Conservation (phyloP, 2,888 invertebrate genomes). For the Leptinotarsa juncta region DNA sequence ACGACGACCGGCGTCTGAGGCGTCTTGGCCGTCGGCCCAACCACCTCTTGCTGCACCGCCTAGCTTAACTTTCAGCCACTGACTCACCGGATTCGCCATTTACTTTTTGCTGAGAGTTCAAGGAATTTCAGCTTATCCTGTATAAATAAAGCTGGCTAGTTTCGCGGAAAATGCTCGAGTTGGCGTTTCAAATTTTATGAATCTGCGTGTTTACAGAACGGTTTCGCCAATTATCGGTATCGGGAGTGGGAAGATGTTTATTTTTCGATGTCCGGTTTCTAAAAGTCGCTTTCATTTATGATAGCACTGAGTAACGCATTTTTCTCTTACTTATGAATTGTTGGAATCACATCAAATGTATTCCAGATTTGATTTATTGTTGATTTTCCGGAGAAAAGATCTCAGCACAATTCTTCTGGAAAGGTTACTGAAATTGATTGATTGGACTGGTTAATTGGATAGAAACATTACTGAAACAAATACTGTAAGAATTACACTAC, state of each 20-base stretch:
- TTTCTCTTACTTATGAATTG: too few species aligned
- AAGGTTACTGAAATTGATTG: too few species aligned
- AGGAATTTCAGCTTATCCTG: constrained; percentile 33
- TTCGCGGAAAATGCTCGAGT: constrained; percentile 12
- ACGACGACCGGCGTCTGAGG: constrained; percentile 60
- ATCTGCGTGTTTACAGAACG: not conserved
- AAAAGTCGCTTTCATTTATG: too few species aligned
- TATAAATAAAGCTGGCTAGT: constrained; percentile 19
- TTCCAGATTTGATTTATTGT: too few species aligned
- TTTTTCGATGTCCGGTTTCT: not conserved
- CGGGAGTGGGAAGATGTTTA: not conserved
- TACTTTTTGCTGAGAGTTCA: constrained; percentile 30
- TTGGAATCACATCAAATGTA: too few species aligned
- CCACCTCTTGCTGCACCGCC: constrained; percentile 63
- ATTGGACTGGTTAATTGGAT: too few species aligned
- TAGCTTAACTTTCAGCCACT: constrained; percentile 59
- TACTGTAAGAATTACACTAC: too few species aligned
- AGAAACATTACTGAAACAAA: too few species aligned
- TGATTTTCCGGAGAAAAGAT: too few species aligned
- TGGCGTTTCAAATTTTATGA: not conserved
- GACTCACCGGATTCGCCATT: constrained; percentile 57
- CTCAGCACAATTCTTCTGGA: too few species aligned
- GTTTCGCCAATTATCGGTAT: not conserved
- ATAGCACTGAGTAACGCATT: too few species aligned
- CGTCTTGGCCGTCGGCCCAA: constrained; percentile 60